These are phyloP conservation scores for Trematocara stigmaticum DNA, from an alignment of 2,113 vertebrate genomes.

Conservation along the genomic window DNA sequence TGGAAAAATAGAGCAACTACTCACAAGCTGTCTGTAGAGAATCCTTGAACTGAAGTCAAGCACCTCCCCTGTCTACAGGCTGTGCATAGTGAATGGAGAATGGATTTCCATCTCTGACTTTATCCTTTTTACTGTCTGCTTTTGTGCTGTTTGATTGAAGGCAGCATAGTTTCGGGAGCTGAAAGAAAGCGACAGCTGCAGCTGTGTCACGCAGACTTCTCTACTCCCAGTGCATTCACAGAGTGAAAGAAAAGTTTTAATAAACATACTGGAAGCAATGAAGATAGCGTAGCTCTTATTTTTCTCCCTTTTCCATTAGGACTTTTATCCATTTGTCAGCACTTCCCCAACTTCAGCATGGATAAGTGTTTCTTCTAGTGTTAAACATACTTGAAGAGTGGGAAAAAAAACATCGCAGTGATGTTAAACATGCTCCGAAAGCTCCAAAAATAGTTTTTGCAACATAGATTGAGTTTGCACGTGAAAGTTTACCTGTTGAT, in stretches of 20 bases:
- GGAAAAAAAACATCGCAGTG: neutral
- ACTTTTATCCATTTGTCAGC: constrained; percentile 19
- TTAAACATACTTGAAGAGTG: neutral
- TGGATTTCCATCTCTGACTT: constrained; percentile 55
- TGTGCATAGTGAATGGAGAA: constrained; percentile 25
- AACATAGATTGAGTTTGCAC: neutral
- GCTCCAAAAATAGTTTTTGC: neutral
- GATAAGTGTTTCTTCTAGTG: neutral
- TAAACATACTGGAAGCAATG: constrained; percentile 37
- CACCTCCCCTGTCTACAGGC: constrained; percentile 36
- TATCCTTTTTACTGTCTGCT: constrained; percentile 45
- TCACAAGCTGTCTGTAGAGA: constrained; percentile 33
- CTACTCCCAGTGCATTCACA: constrained; percentile 4
- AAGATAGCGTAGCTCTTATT: neutral
- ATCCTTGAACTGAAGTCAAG: constrained; percentile 47
- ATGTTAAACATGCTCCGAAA: neutral
- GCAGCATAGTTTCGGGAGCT: constrained; percentile 37
- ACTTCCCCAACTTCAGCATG: neutral
- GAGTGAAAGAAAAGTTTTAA: constrained; percentile 37
- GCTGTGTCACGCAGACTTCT: constrained; percentile 15
- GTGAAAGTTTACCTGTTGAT: neutral
- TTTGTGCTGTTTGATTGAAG: constrained; percentile 55
- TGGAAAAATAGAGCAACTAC: constrained; percentile 39
- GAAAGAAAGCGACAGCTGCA: constrained; percentile 26
- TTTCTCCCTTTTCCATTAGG: neutral